Evolutionary conservation across 1,140 invertebrate genomes (phyloP).

Genomic region (Halictus rubicundus): DNA sequence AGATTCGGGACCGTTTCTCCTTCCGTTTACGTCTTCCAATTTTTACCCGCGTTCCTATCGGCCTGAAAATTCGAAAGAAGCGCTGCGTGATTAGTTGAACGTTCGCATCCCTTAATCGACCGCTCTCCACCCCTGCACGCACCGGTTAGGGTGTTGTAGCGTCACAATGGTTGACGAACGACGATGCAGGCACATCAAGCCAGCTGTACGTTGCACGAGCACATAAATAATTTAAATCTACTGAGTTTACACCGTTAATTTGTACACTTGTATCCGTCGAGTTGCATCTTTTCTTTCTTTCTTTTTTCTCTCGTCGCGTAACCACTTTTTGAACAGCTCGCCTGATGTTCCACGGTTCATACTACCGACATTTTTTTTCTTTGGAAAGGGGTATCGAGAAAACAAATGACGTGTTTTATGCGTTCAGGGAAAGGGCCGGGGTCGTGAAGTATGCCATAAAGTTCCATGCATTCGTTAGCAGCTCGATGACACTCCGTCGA

Average conservation of each 20-base stretch:
- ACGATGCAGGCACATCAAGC: slow-evolving; percentile 12
- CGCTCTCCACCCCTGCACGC: neutral
- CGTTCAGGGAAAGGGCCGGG: neutral
- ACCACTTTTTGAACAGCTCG: neutral
- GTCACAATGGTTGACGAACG: neutral
- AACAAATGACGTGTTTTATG: neutral
- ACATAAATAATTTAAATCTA: slow-evolving; percentile 1
- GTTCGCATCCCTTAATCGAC: neutral
- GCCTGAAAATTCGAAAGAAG: slow-evolving; percentile 41
- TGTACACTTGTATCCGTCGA: neutral
- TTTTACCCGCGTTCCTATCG: neutral
- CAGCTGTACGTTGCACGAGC: neutral
- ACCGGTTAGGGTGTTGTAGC: neutral
- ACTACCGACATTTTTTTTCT: neutral
- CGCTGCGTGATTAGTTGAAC: slow-evolving; percentile 1
- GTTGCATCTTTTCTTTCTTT: neutral
- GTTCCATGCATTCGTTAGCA: neutral
- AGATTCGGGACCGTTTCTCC: slow-evolving; percentile 21
- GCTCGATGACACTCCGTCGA: no score
- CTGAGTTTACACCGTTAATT: neutral
- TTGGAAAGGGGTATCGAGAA: neutral
- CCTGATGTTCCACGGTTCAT: neutral
- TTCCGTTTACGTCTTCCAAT: slow-evolving; percentile 6
- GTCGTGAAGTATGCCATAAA: neutral
- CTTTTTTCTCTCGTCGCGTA: neutral